A percentile compares a stretch with the other conserved stretches of the same genome.
Evolutionary conservation across 2,797 vertebrate genomes (phyloP).

Genomic region (Sebastes cheni): DNA sequence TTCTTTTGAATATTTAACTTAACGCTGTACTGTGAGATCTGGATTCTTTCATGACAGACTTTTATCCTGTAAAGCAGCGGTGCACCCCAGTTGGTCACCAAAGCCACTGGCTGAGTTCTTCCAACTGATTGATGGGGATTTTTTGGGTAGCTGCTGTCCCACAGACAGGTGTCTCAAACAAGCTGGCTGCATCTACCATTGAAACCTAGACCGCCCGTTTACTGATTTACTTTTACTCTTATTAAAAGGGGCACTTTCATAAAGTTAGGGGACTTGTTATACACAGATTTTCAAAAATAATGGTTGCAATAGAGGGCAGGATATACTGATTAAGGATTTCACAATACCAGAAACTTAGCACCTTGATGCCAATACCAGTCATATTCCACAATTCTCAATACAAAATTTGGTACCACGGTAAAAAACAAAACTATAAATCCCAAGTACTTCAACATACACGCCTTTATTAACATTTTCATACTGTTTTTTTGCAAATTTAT

Average conservation of each 20-base stretch:
- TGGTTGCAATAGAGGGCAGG: neutral
- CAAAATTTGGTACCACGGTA: neutral
- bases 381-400: neutral
- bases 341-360: neutral
- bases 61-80: constrained; percentile 28
- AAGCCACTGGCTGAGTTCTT: constrained; percentile 18
- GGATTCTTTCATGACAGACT: neutral
- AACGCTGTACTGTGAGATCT: neutral
- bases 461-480: neutral
- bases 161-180: constrained; percentile 39
- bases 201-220: constrained; percentile 3
- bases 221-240: neutral
- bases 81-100: constrained; percentile 34
- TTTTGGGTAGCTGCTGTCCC: constrained; percentile 25
- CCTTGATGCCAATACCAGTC: neutral
- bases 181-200: constrained; percentile 1
- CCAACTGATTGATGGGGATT: constrained; percentile 30
- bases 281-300: neutral
- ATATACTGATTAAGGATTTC: neutral
- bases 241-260: neutral
- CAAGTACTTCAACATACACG: neutral
- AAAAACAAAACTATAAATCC: neutral
- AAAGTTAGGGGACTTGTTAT: neutral
- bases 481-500: neutral
- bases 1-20: neutral